Base-by-base conservation (phyloP, 2,113 vertebrate species). In the Hepsetus odoe region DNA sequence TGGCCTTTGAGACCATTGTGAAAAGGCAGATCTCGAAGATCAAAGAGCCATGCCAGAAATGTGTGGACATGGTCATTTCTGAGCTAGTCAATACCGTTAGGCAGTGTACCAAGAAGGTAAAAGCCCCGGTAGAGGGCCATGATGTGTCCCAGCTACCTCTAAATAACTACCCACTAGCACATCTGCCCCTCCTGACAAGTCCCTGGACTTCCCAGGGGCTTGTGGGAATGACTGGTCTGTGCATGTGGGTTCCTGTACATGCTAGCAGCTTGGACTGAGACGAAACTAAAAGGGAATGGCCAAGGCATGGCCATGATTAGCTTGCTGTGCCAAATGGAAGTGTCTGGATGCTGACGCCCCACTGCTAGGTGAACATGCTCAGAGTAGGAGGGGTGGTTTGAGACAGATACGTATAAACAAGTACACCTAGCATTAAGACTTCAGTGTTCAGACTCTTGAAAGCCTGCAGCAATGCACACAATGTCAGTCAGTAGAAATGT, bases 1-100 rank as follows among this genome's bases (percentile, higher is more conserved):
- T 99, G 97, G 98, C 97, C 91, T 99, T 99, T 98, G 98, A 99
- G 95, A 98, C 98, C 94, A 99, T 99, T 95, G 98, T 99, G 95
- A 99, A 99, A 97, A 97, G 98, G 94, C 98, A 98, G 95, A 97
- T 99, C 91, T 95, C 94, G 95, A 99, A 99, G 97, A 98, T 95
- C 90, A 98, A 97, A 96, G 97, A 98, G 72, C 98, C 98, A 81
- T 99, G 96, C 96, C 93, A 98, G 95, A 99, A 99, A 97, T 98
- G 98, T 92, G 97, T 99, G 95, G 98, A 99, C 94, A 98, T 99
- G 98, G 98, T 99, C 95, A 98, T 99, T 93, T 96, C 96, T 93
- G 98, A 99, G 92, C 95, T 99, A 95, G 97, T 98, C 95, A 97
- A 88, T 97, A 99, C 97, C 56, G 97, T 99, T 98, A 99, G 97